Conservation (phyloP, 2,797 vertebrate genomes). For the Gobio occitaniae region DNA sequence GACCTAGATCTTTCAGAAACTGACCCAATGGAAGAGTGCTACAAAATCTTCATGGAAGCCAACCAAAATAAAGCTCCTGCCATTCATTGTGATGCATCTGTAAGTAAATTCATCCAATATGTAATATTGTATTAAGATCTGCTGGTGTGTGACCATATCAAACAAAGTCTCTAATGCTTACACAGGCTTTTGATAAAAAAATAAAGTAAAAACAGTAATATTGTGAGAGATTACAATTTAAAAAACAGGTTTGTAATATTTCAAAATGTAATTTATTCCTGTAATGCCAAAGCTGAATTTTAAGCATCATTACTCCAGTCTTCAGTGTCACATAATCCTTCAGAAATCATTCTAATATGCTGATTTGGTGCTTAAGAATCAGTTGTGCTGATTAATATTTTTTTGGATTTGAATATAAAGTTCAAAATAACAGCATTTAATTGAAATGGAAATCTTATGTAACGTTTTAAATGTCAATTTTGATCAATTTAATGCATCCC, state of each 20-base stretch:
- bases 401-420: background rate
- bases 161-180: background rate
- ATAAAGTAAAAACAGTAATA: background rate
- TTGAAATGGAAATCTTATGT: background rate
- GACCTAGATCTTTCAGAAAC: conserved; percentile 76
- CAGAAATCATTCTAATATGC: background rate
- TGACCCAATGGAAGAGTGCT: conserved; percentile 82
- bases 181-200: background rate
- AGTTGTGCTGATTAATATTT: background rate
- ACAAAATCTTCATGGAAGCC: conserved; percentile 83
- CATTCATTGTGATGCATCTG: conserved; percentile 47
- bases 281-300: background rate
- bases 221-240: background rate
- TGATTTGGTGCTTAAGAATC: background rate
- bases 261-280: background rate
- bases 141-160: background rate
- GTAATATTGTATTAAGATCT: background rate
- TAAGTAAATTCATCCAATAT: conserved; percentile 64
- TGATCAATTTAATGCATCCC: background rate
- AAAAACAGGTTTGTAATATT: background rate
- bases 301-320: background rate
- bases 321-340: background rate
- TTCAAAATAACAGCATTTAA: background rate
- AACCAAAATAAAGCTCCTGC: conserved; percentile 59
- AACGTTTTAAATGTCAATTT: background rate